These are phyloP conservation scores for Prietella phreatophila DNA, from an alignment of 2,113 vertebrate genomes.

Conservation along the genomic window DNA sequence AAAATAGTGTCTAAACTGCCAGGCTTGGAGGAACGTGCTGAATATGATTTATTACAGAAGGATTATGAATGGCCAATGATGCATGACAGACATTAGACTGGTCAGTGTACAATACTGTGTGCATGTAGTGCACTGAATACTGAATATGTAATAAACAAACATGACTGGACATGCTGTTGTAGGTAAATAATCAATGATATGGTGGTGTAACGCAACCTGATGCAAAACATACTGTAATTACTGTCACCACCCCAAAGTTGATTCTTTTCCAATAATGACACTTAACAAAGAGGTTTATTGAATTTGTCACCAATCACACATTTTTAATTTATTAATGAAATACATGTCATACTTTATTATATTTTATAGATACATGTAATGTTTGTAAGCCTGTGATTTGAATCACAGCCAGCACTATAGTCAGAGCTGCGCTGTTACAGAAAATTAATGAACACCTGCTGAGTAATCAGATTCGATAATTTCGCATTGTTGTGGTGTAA, in stretches of 20 bases:
- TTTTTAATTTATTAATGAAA: background rate
- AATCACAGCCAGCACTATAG: background rate
- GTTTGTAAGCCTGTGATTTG: background rate
- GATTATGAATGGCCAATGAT: background rate
- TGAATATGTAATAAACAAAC: background rate
- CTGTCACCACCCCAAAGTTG: background rate
- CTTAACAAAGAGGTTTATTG: background rate
- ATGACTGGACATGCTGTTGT: background rate
- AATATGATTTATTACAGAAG: background rate
- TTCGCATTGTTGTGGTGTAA: background rate
- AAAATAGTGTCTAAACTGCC: background rate
- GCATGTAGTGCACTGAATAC: background rate
- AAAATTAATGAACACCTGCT: background rate
- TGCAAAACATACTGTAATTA: background rate
- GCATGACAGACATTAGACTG: background rate
- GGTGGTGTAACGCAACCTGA: background rate
- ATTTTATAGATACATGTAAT: background rate
- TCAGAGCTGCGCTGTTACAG: background rate
- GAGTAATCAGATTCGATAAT: background rate
- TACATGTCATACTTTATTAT: background rate
- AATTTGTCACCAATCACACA: background rate
- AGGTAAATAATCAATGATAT: background rate
- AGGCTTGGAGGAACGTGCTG: background rate
- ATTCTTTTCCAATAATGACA: background rate
- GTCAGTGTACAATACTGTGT: background rate